Conservation (phyloP, 1,140 invertebrate genomes). For the Olivierus martensii region DNA sequence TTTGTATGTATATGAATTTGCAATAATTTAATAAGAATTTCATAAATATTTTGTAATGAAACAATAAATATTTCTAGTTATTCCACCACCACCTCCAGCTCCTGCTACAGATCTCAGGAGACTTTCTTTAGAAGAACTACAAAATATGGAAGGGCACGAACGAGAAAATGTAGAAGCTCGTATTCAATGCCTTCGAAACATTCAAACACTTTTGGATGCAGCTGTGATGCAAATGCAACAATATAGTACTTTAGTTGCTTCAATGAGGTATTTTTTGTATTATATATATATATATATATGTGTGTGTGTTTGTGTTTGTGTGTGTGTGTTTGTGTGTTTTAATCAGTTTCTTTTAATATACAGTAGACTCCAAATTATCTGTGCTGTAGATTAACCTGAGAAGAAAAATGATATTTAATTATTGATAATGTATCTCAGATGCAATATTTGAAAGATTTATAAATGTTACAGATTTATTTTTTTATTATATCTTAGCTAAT, state of each 20-base stretch:
- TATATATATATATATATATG: background rate
- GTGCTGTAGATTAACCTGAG: too few species aligned
- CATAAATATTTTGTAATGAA: background rate
- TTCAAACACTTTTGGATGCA: slow-evolving; percentile 73
- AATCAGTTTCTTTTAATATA: background rate
- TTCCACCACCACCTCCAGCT: slow-evolving; percentile 38
- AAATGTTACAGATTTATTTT: too few species aligned
- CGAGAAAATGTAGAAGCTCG: slow-evolving; percentile 76
- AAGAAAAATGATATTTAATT: too few species aligned
- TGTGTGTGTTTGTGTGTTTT: too few species aligned
- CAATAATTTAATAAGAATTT: too few species aligned
- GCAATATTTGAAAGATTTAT: too few species aligned
- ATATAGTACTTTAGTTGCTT: slow-evolving; percentile 43
- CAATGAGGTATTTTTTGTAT: slow-evolving; percentile 1
- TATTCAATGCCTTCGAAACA: slow-evolving; percentile 68
- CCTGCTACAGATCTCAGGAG: slow-evolving; percentile 50
- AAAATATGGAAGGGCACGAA: slow-evolving; percentile 72
- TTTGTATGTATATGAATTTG: slow-evolving; percentile 25
- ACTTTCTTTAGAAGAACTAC: slow-evolving; percentile 68
- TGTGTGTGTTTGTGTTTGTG: too few species aligned
- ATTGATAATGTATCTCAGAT: too few species aligned
- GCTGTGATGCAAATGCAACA: slow-evolving; percentile 79
- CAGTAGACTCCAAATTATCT: too few species aligned
- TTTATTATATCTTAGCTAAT: too few species aligned
- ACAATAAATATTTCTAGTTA: slow-evolving; percentile 12